These are phyloP conservation scores for Therioaphis trifolii DNA, from an alignment of 2,888 invertebrate genomes.

Conservation along the genomic window DNA sequence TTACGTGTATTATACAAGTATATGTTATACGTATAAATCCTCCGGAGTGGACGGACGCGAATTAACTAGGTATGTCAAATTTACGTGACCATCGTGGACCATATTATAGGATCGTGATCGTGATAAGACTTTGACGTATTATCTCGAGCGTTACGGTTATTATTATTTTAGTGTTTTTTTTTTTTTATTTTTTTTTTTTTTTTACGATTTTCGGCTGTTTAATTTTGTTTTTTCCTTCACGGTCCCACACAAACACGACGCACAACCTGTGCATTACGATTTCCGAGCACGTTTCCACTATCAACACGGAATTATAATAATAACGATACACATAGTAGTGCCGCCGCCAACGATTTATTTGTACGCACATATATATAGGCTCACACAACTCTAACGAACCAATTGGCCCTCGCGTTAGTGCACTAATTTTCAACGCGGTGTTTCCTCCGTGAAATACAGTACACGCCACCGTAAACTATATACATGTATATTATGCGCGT, in stretches of 20 bases:
- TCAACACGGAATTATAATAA: constrained; percentile 41
- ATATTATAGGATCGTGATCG: neutral
- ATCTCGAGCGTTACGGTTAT: no score
- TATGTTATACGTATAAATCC: no score
- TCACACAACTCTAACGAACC: constrained; percentile 52
- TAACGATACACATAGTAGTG: constrained; percentile 27
- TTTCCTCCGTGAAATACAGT: neutral
- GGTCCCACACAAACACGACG: neutral
- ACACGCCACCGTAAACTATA: no score
- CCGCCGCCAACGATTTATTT: neutral
- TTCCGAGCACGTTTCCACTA: constrained; percentile 43
- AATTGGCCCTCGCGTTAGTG: constrained; percentile 2
- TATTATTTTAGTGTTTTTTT: no score
- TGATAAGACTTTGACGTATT: constrained; percentile 1
- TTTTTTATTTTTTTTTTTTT: neutral
- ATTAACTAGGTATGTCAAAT: neutral
- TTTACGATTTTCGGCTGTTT: neutral
- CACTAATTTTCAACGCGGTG: neutral
- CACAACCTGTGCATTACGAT: neutral
- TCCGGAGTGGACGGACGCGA: neutral
- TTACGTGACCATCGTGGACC: constrained; percentile 11
- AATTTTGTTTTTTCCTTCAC: neutral
- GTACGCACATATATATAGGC: no score
- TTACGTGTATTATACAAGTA: no score
- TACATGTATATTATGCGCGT: no score